Base-by-base conservation (phyloP, 2,797 vertebrate species). In the Chanos chanos region DNA sequence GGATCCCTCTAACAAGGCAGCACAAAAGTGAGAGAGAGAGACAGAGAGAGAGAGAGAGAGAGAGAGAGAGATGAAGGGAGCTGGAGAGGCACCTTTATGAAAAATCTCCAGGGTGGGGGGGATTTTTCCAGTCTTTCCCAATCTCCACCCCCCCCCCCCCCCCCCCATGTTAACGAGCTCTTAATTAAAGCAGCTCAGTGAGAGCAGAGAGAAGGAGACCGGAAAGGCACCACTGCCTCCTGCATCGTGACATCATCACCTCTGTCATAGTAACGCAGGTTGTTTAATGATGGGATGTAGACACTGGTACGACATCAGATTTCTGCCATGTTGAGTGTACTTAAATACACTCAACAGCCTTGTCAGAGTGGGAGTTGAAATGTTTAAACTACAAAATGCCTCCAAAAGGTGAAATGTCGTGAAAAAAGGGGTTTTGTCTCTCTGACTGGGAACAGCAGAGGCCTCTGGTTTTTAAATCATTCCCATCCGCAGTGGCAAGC, bases 161-260 rank as follows among this genome's bases (percentile, higher is more conserved):
- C 66, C 77, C 78, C 86, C 82, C 64, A 81, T 77, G 83, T 75
- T 85, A 89, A 87, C 85, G 86, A 84, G 81, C 78, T 77, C 80
- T 84, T 89, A 88, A 88, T 89, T 89, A 88, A 86, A 87, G 86
- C 71, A 81, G 80, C 83, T 86, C 86, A 85, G 74, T 81, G 37
- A n/a, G n/a, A n/a, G 45, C 45, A 36, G 50, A 5, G 36, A 55
- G 59, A 72, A 33, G 22, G 30, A 72, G 49, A 49, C 39, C 52
- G 50, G 45, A 48, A 52, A n/a, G 22, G 52, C 44, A 62, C 82
- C 77, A 85, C 82, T 83, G 77, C 79, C 74, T 83, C 64, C 75
- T 81, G 81, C 79, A 87, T 88, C 89, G 89, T 88, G 83, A 82
- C 75, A 83, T 86, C 85, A 90, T 89, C 89, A 91, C 76, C 73